Percentiles rank a stretch among this genome's conserved stretches.
Evolutionary conservation across 2,888 invertebrate species (phyloP).

Genomic region (Tricholauxania praeusta): DNA sequence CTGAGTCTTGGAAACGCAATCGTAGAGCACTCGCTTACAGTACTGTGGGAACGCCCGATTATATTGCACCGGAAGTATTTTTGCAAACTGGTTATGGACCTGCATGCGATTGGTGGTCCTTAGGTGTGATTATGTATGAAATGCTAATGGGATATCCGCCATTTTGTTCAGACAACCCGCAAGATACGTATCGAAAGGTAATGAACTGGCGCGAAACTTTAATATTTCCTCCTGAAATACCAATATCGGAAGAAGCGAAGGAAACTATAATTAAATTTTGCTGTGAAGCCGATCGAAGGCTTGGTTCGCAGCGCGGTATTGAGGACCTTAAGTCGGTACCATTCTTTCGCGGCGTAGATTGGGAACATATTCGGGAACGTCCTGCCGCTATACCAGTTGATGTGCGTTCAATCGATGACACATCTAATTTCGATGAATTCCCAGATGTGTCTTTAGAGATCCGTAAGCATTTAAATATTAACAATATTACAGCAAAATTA

Average conservation of each 20-base stretch:
- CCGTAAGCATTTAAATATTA: conserved; percentile 77
- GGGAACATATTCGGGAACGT: conserved; percentile 98
- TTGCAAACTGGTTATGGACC: conserved; percentile 97
- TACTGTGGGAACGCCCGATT: conserved; percentile 98
- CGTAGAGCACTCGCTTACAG: conserved; percentile 94
- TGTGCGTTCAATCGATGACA: conserved; percentile 98
- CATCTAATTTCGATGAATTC: conserved; percentile 99
- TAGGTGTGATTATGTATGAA: conserved; percentile 99
- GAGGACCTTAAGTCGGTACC: conserved; percentile 93
- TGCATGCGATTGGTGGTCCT: conserved; percentile 99
- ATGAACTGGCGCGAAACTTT: conserved; percentile 99
- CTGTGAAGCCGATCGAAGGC: conserved; percentile 93
- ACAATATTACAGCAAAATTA: not conserved
- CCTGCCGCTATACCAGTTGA: conserved; percentile 98
- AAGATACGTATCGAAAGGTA: conserved; percentile 78
- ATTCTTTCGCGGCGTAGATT: conserved; percentile 98
- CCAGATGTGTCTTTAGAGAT: conserved; percentile 99
- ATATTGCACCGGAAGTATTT: conserved; percentile 99
- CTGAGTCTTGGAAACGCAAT: conserved; percentile 99
- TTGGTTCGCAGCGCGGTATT: conserved; percentile 90
- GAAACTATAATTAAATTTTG: conserved; percentile 97
- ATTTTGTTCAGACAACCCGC: conserved; percentile 93
- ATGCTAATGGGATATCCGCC: conserved; percentile 99
- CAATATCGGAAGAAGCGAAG: conserved; percentile 97
- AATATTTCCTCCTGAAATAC: conserved; percentile 98